A percentile compares a stretch with the other conserved stretches of the same genome.
These are phyloP conservation scores for Fistularia tabacaria DNA, from an alignment of 2,797 vertebrate genomes.

Conservation along the genomic window DNA sequence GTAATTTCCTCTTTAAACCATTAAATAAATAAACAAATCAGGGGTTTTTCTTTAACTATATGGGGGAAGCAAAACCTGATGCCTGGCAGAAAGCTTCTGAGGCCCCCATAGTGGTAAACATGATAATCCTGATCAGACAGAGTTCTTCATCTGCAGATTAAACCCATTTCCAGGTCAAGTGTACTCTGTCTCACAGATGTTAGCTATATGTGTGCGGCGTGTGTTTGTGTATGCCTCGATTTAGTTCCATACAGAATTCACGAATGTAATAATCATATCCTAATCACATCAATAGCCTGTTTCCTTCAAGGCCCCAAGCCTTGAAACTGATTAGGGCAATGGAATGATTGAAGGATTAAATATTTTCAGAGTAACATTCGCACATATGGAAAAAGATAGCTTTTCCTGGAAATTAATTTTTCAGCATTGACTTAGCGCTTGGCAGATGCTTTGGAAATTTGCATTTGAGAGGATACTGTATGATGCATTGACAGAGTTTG, in stretches of 20 bases:
- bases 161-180: constrained; percentile 71
- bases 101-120: constrained; percentile 53
- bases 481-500: not conserved
- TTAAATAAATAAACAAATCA: constrained; percentile 12
- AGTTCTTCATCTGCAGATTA: constrained; percentile 65
- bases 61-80: constrained; percentile 35
- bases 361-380: constrained; percentile 4
- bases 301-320: constrained; percentile 20
- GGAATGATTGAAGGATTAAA: constrained; percentile 18
- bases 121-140: constrained; percentile 66
- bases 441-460: not conserved
- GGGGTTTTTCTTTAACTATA: constrained; percentile 6
- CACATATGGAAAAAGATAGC: constrained; percentile 4
- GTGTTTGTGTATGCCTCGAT: constrained; percentile 8
- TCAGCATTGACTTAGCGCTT: constrained; percentile 4
- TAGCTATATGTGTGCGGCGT: constrained; percentile 8
- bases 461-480: not conserved
- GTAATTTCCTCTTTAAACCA: constrained; percentile 16
- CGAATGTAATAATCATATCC: constrained; percentile 44
- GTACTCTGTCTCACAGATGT: constrained; percentile 39
- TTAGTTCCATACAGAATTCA: constrained; percentile 35
- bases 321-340: constrained; percentile 15
- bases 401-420: constrained; percentile 21
- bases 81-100: constrained; percentile 24
- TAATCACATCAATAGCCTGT: constrained; percentile 26